Evolutionary conservation across 2,797 vertebrate genomes (phyloP).

Genomic region (Meriones psammophilus): DNA sequence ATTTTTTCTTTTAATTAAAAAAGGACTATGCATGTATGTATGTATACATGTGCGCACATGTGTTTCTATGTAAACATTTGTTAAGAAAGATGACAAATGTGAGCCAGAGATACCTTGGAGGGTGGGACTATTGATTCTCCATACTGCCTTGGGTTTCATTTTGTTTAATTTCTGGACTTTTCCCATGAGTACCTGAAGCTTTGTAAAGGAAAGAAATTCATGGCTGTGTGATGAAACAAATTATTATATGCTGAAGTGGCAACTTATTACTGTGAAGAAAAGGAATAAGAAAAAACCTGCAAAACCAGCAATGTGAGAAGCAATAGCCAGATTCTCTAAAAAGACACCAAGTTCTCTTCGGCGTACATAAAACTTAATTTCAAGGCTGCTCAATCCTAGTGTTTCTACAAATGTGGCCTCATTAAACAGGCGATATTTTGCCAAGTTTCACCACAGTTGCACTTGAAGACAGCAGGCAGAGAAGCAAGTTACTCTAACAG

Average conservation of each 20-base stretch:
- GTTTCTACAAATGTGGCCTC: constrained; percentile 5
- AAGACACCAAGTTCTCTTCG: constrained; percentile 17
- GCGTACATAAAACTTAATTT: background rate
- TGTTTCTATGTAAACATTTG: background rate
- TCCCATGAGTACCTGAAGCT: background rate
- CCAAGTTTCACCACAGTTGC: constrained; percentile 27
- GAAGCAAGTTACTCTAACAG: constrained; percentile 29
- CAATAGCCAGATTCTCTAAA: background rate
- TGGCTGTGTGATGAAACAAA: constrained; percentile 39
- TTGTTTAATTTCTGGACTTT: constrained; percentile 46
- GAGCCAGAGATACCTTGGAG: background rate
- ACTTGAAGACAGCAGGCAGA: background rate
- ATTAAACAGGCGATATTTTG: background rate
- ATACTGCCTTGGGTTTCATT: constrained; percentile 34
- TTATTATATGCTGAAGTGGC: constrained; percentile 8
- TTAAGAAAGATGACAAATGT: constrained; percentile 18
- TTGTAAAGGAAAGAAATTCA: constrained; percentile 16
- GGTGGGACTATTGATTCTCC: background rate
- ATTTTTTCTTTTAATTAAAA: background rate
- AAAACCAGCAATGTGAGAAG: background rate
- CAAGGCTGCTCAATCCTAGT: constrained; percentile 14
- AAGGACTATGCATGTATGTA: background rate
- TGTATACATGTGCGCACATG: background rate
- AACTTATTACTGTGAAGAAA: constrained; percentile 24
- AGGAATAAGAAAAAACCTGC: background rate